A percentile compares a stretch with the other conserved stretches of the same genome.
phyloP scores from a whole-genome alignment of 2,888 invertebrate genomes.

The Microctonus hyperodae region DNA sequence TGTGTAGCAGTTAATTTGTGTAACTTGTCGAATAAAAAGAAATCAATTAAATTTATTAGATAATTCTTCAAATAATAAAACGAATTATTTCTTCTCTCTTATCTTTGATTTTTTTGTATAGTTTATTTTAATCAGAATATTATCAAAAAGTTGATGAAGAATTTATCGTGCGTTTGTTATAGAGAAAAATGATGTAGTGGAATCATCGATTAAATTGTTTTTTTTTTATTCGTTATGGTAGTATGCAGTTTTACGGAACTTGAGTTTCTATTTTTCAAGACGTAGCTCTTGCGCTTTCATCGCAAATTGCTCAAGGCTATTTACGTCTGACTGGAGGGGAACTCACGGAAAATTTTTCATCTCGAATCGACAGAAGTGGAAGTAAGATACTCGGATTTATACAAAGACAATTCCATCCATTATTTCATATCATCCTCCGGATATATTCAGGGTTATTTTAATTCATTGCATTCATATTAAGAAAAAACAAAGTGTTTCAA shows the following conservation, averaged over 20 bases:
- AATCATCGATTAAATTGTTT: not conserved
- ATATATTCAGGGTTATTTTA: too few relatives aligned
- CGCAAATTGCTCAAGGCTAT: conserved; percentile 2
- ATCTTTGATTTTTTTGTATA: too few relatives aligned
- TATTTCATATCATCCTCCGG: not conserved
- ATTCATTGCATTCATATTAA: too few relatives aligned
- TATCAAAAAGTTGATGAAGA: not conserved
- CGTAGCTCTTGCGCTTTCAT: not conserved
- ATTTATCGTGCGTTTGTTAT: not conserved
- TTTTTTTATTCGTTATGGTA: not conserved
- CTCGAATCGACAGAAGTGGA: not conserved
- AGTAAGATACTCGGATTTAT: not conserved
- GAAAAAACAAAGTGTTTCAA: too few relatives aligned
- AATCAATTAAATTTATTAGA: not conserved
- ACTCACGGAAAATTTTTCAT: conserved; percentile 8
- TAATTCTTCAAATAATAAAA: too few relatives aligned
- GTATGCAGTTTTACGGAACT: not conserved
- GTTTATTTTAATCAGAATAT: too few relatives aligned
- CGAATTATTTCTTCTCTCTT: too few relatives aligned
- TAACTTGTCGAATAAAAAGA: not conserved
- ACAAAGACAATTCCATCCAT: not conserved
- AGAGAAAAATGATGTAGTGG: not conserved
- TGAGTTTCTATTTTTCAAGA: not conserved
- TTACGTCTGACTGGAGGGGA: not conserved
- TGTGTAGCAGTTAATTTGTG: not conserved